Percentiles rank a stretch among this genome's conserved stretches.
These are phyloP conservation scores for Agapornis roseicollis DNA, from an alignment of 2,113 vertebrate genomes.

Conservation along the genomic window DNA sequence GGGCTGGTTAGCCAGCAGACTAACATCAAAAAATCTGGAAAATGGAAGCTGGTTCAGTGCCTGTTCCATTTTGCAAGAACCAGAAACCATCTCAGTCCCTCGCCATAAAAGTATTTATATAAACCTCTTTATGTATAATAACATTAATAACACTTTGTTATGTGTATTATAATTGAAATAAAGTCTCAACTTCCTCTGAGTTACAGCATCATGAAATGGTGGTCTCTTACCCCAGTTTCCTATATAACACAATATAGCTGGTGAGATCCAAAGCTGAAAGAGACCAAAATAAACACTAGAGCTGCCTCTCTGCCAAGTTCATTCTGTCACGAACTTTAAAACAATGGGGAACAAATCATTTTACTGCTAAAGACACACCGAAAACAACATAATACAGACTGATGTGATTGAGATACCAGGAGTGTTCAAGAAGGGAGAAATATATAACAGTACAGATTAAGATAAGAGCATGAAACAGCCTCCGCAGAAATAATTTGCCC, in stretches of 20 bases:
- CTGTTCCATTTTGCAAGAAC: not conserved
- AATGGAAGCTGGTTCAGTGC: not conserved
- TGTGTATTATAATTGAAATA: not conserved
- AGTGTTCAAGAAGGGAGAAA: not conserved
- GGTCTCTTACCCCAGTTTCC: not conserved
- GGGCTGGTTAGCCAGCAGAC: not conserved
- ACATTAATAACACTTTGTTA: not conserved
- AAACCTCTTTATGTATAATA: not conserved
- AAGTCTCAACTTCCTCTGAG: not conserved
- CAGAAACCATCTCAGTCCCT: not conserved
- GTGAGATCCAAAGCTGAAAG: not conserved
- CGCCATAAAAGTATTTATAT: not conserved
- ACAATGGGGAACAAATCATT: not conserved
- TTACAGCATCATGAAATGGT: not conserved
- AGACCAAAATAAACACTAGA: slow-evolving; percentile 16
- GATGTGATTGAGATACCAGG: not conserved
- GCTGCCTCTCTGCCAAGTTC: not conserved
- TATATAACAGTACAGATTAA: not conserved
- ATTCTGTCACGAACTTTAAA: not conserved
- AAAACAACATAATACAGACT: not conserved
- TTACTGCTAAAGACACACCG: not conserved
- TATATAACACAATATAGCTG: slow-evolving; percentile 20
- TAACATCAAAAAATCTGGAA: not conserved
- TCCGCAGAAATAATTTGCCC: not conserved
- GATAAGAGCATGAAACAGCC: not conserved